phyloP scores from a whole-genome alignment of 1,140 invertebrate genomes.

The Hormaphis cornu region DNA sequence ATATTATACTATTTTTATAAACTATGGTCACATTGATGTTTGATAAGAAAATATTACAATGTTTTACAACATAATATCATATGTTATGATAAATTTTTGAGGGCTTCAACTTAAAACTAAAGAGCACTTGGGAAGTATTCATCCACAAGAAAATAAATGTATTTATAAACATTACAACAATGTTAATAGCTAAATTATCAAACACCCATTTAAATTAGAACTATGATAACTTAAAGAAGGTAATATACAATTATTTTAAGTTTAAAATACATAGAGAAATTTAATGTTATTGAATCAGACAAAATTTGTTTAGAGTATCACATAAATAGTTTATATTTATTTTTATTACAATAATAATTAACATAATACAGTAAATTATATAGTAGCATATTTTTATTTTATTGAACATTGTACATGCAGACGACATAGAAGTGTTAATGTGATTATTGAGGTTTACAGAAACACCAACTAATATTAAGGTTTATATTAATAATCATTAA shows the following conservation, averaged over 20 bases:
- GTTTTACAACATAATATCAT: not conserved
- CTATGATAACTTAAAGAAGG: not conserved
- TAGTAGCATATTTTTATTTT: no score
- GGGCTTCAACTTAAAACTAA: no score
- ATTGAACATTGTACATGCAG: no score
- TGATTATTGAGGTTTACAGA: no score
- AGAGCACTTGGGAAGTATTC: not conserved
- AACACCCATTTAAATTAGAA: not conserved
- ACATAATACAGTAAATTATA: no score
- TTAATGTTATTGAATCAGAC: no score
- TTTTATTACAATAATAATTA: no score
- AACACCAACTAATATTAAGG: no score
- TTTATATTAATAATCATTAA: no score
- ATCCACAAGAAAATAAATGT: not conserved
- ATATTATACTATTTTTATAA: not conserved
- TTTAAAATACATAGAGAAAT: not conserved
- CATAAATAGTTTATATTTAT: no score
- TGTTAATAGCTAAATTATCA: not conserved
- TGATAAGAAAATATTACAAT: conserved; percentile 17
- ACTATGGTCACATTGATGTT: not conserved
- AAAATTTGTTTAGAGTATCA: no score
- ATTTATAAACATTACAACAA: not conserved
- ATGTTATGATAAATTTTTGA: not conserved
- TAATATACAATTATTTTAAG: not conserved
- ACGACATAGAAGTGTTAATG: no score